Evolutionary conservation across 1,140 invertebrate species (phyloP), one percentile per base, ranked within the genome.

Genomic region (Hyphantria cunea): DNA sequence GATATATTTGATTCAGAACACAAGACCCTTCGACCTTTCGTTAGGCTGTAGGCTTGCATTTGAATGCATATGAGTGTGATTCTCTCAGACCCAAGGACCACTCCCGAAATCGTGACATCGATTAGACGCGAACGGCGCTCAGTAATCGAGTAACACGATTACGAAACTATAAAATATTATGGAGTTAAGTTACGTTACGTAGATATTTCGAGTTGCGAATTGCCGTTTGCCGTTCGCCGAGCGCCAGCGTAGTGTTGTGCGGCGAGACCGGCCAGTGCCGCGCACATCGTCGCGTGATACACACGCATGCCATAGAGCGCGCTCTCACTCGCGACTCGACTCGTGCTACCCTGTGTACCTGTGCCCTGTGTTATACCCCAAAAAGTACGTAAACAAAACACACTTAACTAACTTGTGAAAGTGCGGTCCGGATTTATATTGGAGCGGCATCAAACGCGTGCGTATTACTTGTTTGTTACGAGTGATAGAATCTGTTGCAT

Each of bases 121-220:
- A 83, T 84, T 85, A 84, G 74, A 86, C 74, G 64, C 70, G 74
- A 82, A 70, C 72, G 74, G 71, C 72, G 73, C 71, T 71, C 76
- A 66, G 78, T 85, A 86, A 89, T 87, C 83, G 74, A 84, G 75
- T 81, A 82, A 82, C 74, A 82, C 74, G 76, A 74, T 89, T 87
- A 86, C 86, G 83, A 85, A 87, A 89, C 78, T 84, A 85, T 85
- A 84, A 86, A 84, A 85, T 84, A 88, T 88, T 84, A 82, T 80
- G 75, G 81, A 82, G 80, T 85, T 84, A 83, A 86, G 81, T 89
- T 87, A 84, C 82, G 78, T 81, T 82, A 80, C 66, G 74, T 75
- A 74, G 70, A 70, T 79, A 78, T 77, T 64, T 71, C 68, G 76
- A 81, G 76, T 84, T 78, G 82, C 77, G 82, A 83, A 86, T 82